Evolutionary conservation across 2,888 invertebrate genomes (phyloP).

Genomic region (Conchocele bisecta): DNA sequence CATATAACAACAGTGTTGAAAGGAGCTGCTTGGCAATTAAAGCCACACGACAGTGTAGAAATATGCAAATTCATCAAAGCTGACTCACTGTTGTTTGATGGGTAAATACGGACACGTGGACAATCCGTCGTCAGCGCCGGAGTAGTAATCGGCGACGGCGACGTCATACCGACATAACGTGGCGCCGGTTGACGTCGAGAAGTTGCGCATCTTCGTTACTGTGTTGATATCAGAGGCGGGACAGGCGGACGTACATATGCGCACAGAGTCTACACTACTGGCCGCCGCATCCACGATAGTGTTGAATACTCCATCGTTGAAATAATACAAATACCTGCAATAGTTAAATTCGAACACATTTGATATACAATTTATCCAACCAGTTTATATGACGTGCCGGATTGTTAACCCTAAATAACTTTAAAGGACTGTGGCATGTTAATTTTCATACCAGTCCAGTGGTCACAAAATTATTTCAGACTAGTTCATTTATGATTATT

Average conservation of each 20-base stretch:
- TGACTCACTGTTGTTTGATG: slow-evolving; percentile 88
- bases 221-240: slow-evolving; percentile 87
- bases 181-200: slow-evolving; percentile 88
- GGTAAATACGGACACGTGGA: slow-evolving; percentile 90
- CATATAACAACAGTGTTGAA: too few relatives aligned
- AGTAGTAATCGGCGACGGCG: slow-evolving; percentile 51
- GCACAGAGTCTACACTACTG: slow-evolving; percentile 84
- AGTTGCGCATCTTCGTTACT: slow-evolving; percentile 88
- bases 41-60: not conserved
- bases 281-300: slow-evolving; percentile 3
- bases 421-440: too few relatives aligned
- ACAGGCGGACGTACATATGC: slow-evolving; percentile 94
- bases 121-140: slow-evolving; percentile 46
- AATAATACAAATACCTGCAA: slow-evolving; percentile 66
- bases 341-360: too few relatives aligned
- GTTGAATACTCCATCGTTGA: slow-evolving; percentile 57
- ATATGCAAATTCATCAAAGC: not conserved
- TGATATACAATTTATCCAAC: too few relatives aligned
- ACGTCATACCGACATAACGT: slow-evolving; percentile 88
- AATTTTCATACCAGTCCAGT: too few relatives aligned
- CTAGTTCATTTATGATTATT: too few relatives aligned
- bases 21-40: too few relatives aligned
- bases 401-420: too few relatives aligned
- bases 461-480: too few relatives aligned
- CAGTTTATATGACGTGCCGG: too few relatives aligned